phyloP scores from a whole-genome alignment of 92 coral and sea anemone genomes.

The Desmophyllum pertusum region DNA sequence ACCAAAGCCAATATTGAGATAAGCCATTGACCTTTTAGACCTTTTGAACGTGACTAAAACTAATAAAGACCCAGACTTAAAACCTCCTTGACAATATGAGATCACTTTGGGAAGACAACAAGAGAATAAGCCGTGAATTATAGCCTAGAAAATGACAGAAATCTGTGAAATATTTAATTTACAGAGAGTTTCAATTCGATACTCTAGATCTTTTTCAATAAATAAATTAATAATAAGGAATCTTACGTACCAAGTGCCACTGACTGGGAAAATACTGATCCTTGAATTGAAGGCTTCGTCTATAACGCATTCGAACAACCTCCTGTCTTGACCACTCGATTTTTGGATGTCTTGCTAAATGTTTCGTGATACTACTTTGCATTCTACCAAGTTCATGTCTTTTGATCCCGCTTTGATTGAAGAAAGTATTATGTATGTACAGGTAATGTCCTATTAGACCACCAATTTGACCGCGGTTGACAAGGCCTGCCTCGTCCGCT shows the following conservation, averaged over 20 bases:
- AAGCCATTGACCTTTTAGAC: slow-evolving; percentile 13
- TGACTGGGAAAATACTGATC: slow-evolving; percentile 99
- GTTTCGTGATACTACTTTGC: slow-evolving; percentile 57
- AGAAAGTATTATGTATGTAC: slow-evolving; percentile 78
- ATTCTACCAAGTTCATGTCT: slow-evolving; percentile 40
- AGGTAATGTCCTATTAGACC: slow-evolving; percentile 89
- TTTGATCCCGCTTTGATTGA: slow-evolving; percentile 58
- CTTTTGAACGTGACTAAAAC: slow-evolving; percentile 13
- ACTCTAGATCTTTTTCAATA: slow-evolving; percentile 27
- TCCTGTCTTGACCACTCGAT: slow-evolving; percentile 97
- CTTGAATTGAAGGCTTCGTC: slow-evolving; percentile 90
- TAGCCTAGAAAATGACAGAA: neutral
- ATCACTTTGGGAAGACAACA: too few relatives aligned
- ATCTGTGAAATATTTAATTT: neutral
- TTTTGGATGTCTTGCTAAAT: slow-evolving; percentile 79
- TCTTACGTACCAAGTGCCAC: slow-evolving; percentile 96
- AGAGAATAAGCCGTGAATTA: neutral
- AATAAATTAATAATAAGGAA: slow-evolving; percentile 56
- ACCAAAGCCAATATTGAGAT: neutral
- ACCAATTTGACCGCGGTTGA: slow-evolving; percentile 93
- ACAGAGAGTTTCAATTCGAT: slow-evolving; percentile 28
- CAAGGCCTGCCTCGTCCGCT: slow-evolving; percentile 84
- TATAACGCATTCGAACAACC: slow-evolving; percentile 73
- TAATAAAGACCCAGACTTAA: neutral
- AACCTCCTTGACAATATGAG: too few relatives aligned